phyloP scores from a whole-genome alignment of 2,113 vertebrate genomes.

The Charina bottae region DNA sequence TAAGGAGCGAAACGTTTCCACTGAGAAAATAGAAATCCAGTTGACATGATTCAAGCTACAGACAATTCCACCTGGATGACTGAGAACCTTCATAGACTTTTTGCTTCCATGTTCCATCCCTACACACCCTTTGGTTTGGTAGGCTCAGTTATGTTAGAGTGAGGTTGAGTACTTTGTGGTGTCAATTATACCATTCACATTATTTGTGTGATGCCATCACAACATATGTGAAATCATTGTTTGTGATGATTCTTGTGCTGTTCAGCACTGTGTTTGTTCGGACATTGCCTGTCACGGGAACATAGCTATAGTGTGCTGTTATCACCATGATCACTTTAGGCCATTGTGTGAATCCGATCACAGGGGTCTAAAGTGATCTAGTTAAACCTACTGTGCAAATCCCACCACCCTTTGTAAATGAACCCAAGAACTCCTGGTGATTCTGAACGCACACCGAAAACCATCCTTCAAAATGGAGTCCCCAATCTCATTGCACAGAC shows the following conservation, averaged over 20 bases:
- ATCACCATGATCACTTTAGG: neutral
- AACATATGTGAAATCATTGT: neutral
- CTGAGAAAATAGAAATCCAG: no score
- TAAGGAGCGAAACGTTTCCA: no score
- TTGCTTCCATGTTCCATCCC: neutral
- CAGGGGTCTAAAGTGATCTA: neutral
- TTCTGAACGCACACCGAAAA: neutral
- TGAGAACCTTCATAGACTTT: no score
- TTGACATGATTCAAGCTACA: no score
- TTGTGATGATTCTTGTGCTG: neutral
- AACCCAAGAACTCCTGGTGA: neutral
- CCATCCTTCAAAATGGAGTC: neutral
- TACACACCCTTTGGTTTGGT: neutral
- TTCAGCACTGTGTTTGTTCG: neutral
- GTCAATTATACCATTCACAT: neutral
- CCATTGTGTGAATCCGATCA: neutral
- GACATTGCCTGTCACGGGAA: neutral
- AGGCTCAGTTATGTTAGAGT: neutral
- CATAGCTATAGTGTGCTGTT: neutral
- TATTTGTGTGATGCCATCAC: neutral
- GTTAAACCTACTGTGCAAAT: neutral
- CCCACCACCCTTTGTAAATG: neutral
- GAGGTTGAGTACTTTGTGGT: neutral
- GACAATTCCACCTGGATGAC: no score
- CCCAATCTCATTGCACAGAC: neutral